Percentiles rank a stretch among this genome's conserved stretches.
phyloP scores from a whole-genome alignment of 2,113 vertebrate species.

The Mesocricetus auratus region DNA sequence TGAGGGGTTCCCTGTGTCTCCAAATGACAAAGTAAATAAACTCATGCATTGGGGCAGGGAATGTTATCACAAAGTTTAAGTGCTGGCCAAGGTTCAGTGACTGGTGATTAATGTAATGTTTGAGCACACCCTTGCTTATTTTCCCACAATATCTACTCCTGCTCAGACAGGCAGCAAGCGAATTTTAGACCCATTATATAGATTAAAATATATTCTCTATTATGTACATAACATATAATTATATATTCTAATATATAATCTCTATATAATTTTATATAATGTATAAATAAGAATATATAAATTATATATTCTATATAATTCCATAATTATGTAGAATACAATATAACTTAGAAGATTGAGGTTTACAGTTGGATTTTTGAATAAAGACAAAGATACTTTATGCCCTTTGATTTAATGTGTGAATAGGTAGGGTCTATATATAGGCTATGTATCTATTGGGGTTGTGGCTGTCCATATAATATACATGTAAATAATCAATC shows the following conservation, averaged over 20 bases:
- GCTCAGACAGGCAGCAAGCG: constrained; percentile 23
- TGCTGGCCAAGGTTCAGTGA: constrained; percentile 55
- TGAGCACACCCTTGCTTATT: constrained; percentile 57
- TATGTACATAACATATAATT: neutral
- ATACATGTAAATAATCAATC: neutral
- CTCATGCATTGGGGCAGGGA: constrained; percentile 56
- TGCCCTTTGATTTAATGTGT: neutral
- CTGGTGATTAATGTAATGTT: constrained; percentile 56
- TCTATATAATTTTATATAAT: too few relatives aligned
- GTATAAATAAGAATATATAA: neutral
- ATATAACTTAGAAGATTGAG: neutral
- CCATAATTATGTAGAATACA: neutral
- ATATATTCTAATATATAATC: neutral
- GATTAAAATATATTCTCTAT: neutral
- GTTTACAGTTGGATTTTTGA: neutral
- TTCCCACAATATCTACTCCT: constrained; percentile 33
- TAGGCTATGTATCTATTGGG: neutral
- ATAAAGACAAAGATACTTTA: neutral
- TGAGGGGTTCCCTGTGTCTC: constrained; percentile 56
- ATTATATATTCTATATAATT: neutral
- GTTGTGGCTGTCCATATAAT: neutral
- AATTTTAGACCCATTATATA: constrained; percentile 56
- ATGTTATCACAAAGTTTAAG: constrained; percentile 65
- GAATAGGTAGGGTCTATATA: accelerated
- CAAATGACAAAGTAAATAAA: constrained; percentile 54